These are phyloP conservation scores for Caradrina kadenii DNA, from an alignment of 2,888 invertebrate genomes.

Conservation along the genomic window DNA sequence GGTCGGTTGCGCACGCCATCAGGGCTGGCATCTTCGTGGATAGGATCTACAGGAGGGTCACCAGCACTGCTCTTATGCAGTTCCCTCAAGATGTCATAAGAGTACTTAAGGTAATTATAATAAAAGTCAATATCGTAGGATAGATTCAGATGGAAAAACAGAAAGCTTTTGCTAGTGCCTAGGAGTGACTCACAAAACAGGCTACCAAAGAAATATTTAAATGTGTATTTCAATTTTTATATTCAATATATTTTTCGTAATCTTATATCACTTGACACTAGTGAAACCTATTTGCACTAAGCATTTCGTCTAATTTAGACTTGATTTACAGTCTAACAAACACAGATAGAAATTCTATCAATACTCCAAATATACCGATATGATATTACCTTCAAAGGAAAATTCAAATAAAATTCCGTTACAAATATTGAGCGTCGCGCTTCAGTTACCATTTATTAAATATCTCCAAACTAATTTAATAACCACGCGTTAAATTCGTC, in stretches of 20 bases:
- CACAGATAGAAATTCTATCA: conserved; percentile 17
- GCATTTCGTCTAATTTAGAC: neutral
- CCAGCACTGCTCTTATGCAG: conserved; percentile 95
- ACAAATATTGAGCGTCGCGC: conserved; percentile 28
- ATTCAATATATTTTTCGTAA: neutral
- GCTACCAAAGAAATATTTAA: neutral
- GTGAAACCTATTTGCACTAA: neutral
- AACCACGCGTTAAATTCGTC: conserved; percentile 12
- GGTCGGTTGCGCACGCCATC: conserved; percentile 98
- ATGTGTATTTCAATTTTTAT: neutral
- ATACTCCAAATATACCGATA: conserved; percentile 7
- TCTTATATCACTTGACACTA: neutral
- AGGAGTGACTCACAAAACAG: neutral
- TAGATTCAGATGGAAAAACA: neutral
- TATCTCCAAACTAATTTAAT: conserved; percentile 36
- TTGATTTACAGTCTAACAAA: conserved; percentile 9
- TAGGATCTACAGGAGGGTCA: conserved; percentile 96
- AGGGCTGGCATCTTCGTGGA: conserved; percentile 99
- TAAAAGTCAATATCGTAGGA: neutral
- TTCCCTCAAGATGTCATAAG: conserved; percentile 96
- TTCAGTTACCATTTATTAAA: conserved; percentile 21
- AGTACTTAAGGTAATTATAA: conserved; percentile 94
- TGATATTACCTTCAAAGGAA: conserved; percentile 18
- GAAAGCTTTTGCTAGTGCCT: neutral
- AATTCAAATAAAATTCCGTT: conserved; percentile 22